phyloP scores from a whole-genome alignment of 2,888 invertebrate species.

The Apamea crenata region DNA sequence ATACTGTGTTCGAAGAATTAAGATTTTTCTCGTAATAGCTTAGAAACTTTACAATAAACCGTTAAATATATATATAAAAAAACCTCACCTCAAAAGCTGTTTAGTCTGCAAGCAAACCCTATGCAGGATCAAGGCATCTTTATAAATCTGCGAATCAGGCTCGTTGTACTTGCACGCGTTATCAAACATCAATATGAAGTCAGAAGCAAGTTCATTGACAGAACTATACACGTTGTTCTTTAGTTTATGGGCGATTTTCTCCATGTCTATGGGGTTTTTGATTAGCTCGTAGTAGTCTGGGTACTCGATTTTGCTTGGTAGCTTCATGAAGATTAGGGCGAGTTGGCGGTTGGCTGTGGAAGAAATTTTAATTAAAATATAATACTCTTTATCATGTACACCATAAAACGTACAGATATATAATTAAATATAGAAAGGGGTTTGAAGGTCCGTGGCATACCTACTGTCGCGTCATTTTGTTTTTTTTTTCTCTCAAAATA shows the following conservation, averaged over 20 bases:
- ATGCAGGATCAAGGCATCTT: constrained; percentile 98
- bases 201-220: constrained; percentile 96
- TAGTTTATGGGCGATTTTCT: constrained; percentile 96
- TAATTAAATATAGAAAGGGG: background rate
- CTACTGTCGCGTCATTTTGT: background rate
- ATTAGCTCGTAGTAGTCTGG: constrained; percentile 99
- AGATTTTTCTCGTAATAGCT: background rate
- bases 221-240: constrained; percentile 94
- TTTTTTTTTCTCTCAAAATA: no score
- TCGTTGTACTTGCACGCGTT: constrained; percentile 99
- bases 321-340: constrained; percentile 98
- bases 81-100: constrained; percentile 92
- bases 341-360: constrained; percentile 95
- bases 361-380: background rate
- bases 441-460: background rate
- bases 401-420: background rate
- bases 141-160: constrained; percentile 99
- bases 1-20: background rate
- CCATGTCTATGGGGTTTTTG: constrained; percentile 98
- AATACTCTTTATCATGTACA: background rate
- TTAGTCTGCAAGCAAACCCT: constrained; percentile 98
- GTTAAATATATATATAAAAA: background rate
- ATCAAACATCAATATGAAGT: constrained; percentile 98
- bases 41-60: background rate
- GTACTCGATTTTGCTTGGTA: constrained; percentile 98